Base-by-base conservation (phyloP, 1,140 invertebrate genomes). In the Caenorhabditis inopinata region DNA sequence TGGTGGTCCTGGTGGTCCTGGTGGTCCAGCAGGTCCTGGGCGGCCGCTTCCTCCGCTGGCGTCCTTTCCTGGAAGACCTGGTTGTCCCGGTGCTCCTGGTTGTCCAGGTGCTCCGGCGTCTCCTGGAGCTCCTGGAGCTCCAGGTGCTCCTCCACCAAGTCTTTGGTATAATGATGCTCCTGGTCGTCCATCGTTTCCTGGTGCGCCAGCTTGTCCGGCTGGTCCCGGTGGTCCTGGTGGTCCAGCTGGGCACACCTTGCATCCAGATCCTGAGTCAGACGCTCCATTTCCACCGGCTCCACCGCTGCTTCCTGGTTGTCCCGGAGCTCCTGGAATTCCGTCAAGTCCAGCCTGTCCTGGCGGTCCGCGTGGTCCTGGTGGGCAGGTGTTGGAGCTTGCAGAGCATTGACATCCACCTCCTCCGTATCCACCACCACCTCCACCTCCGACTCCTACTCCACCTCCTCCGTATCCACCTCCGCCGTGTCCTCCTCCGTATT, bases 161-260 rank as follows among this genome's bases (percentile, higher is more conserved):
- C 58, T 35, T 68, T 35, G 32, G 58, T 21, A 68, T 11, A 32
- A 29, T 29, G 38, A 21, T 11, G 46, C 51, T 80, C 79, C 79
- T 58, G 75, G 46, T 11, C 35, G 42, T 42, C 77, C 77, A 21
- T 42, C 29, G 42, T 58, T 46, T 80, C 79, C 79, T 38, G 45
- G 35, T 29, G 18, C 74, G 78, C 79, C 79, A 21, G 79, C 74
- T 48, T 58, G 74, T 80, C 79, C 79, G 21, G 53, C 79, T 58
- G 79, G 79, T 76, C 79, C 79, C 45, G 79, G 79, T 73, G 79
- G 74, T 75, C 79, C 79, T 58, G 79, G 73, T 58, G 79, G 74
- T 77, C 79, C 79, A n/a, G 79, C 79, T 58, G 79, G 74, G 79
- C 79, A 80, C n/a, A 42, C 48, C 51, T 68, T 80, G 79, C 79